Evolutionary conservation across 2,113 vertebrate genomes (phyloP), one percentile per base, ranked within the genome.

Genomic region (Oenanthe oenanthe): DNA sequence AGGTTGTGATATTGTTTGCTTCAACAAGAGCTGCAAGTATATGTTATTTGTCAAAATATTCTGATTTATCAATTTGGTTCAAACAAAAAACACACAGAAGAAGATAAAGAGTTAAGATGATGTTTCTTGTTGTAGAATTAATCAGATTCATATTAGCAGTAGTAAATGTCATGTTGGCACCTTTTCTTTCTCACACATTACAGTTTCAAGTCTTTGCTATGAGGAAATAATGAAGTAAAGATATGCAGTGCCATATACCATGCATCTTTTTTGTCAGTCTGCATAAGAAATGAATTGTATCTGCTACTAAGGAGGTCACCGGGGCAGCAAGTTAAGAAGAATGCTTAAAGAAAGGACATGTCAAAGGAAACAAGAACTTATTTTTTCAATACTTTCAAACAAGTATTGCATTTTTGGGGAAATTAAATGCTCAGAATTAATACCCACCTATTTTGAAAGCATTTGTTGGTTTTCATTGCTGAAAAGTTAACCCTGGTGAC

Each of bases 221-320:
- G 95, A 97, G 97, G 97, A 97, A 98, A 98, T 99, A 99, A 99
- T 99, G 98, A 99, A 98, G 98, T 98, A 98, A 97, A 97, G 98
- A 98, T 99, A 99, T 99, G 98, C 99, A 98, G 98, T 97, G 98
- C 98, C 98, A 99, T 99, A 99, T 98, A 99, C 98, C 76, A 95
- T 98, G 98, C 98, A 98, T 98, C 98, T 98, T 98, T 97, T 98
- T 98, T 99, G 98, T 99, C 98, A 99, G 98, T 97, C 98, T 99
- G 99, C 98, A 98, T 99, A 98, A 98, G 98, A 98, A 98, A 99
- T 99, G 98, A 99, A 98, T 98, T 98, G 97, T 98, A 98, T 98
- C 98, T 98, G 98, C 98, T 98, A 97, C 98, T 92, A 97, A 98
- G 96, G 96, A 96, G 98, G 99, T 99, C 98, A 98, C 8, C 4